Evolutionary conservation across 2,888 invertebrate species (phyloP), one percentile per base, ranked within the genome.

Genomic region (Branchinecta sandiegonensis): DNA sequence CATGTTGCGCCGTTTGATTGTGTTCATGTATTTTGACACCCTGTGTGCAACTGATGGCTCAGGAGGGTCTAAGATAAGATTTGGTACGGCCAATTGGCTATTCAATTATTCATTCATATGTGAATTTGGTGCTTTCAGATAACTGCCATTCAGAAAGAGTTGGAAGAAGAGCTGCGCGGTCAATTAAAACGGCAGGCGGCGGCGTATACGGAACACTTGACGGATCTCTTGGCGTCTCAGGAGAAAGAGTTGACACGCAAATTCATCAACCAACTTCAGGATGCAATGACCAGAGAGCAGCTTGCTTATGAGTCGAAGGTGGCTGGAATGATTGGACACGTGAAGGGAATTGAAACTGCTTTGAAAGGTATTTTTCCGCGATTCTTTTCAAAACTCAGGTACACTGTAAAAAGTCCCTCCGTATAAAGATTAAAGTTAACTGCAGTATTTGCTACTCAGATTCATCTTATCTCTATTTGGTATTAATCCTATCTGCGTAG

Each of bases 141-240:
- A 46, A 48, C 47, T 48, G 17, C n/a, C 10, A 67, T 69, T 37
- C 69, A 93, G 75, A 81, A 82, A 66, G 87, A 87, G 71, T 78
- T 94, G 69, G 85, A 88, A 65, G 65, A 17, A 11, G 65, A 69
- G 69, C 65, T 69, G 37, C 65, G 56, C 9, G 82, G 84, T 13
- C 88, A 92, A 74, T 77, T 97, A 70, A 88, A 89, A 76, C 83
- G 89, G 67, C 94, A 94, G 75, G 84, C 88, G 2, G 90, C 92
- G 74, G 86, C 92, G 0, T 93, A 94, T 77, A 82, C 86, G 66
- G 93, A 94, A 76, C 86, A 90, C 72, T 76, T 90, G 70, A 82
- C 83, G 65, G 89, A 89, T 74, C 86, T 85, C 1, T 79, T 95
- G 13, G 78, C 79, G 7, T 79, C 80, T 69, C 79, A 85, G 74